phyloP scores from a whole-genome alignment of 2,888 invertebrate species.

The Eurois occulta region DNA sequence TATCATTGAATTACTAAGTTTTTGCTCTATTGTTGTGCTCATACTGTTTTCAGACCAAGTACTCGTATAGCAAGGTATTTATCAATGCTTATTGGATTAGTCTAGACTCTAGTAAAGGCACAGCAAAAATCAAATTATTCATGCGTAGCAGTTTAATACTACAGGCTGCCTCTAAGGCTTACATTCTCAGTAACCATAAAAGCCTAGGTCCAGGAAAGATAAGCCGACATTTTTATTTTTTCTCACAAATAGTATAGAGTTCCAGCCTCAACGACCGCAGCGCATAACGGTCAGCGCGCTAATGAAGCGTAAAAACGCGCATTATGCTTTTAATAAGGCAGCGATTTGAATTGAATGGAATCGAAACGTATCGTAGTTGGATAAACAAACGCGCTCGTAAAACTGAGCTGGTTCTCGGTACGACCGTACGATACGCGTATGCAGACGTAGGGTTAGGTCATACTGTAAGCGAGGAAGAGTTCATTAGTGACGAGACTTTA shows the following conservation, averaged over 20 bases:
- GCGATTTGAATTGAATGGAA: slow-evolving; percentile 69
- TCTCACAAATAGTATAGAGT: slow-evolving; percentile 6
- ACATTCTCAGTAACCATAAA: slow-evolving; percentile 52
- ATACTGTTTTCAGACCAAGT: not conserved
- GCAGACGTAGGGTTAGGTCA: slow-evolving; percentile 38
- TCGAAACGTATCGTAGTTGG: slow-evolving; percentile 66
- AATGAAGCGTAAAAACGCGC: slow-evolving; percentile 64
- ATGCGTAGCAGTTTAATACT: slow-evolving; percentile 10
- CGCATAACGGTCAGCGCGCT: slow-evolving; percentile 46
- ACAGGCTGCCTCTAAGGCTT: not conserved
- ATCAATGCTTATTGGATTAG: slow-evolving; percentile 22
- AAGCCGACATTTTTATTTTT: slow-evolving; percentile 37
- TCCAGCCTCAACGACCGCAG: slow-evolving; percentile 23
- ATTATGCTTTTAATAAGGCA: slow-evolving; percentile 64
- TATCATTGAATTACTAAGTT: not conserved
- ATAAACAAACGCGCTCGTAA: slow-evolving; percentile 73
- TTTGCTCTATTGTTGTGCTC: not conserved
- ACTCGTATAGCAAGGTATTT: slow-evolving; percentile 16
- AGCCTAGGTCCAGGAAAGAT: slow-evolving; percentile 32
- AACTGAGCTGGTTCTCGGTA: slow-evolving; percentile 68
- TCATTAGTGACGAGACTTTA: not conserved
- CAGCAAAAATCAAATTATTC: slow-evolving; percentile 17
- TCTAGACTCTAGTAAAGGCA: not conserved
- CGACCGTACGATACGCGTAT: slow-evolving; percentile 61
- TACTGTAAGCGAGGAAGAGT: slow-evolving; percentile 45